These are phyloP conservation scores for Ecdyonurus torrentis DNA, from an alignment of 2,888 invertebrate genomes.

Conservation along the genomic window DNA sequence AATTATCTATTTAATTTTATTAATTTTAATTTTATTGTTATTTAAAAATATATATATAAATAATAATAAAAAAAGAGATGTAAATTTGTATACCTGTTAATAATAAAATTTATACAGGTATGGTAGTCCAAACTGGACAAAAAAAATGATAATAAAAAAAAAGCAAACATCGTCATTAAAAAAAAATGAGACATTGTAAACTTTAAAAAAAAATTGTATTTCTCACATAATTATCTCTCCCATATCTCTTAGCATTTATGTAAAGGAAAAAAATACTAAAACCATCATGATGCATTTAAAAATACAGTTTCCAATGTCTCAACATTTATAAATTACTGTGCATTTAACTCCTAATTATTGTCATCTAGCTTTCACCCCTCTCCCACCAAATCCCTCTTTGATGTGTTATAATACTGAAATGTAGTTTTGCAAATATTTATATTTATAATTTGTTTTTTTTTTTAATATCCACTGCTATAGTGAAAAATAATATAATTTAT, in stretches of 20 bases:
- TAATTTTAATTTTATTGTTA: too few species aligned
- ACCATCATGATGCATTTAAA: neutral
- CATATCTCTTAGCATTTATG: neutral
- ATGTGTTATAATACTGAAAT: neutral
- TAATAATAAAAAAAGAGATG: neutral
- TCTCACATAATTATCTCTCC: neutral
- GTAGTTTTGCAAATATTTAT: too few species aligned
- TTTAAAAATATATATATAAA: too few species aligned
- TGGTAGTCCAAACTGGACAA: constrained; percentile 3
- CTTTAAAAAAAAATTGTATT: neutral
- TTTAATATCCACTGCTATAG: too few species aligned
- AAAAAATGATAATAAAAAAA: neutral
- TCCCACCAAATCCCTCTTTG: too few species aligned
- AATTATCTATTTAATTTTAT: too few species aligned
- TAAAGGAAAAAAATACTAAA: neutral
- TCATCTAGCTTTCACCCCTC: neutral
- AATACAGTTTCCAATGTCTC: neutral
- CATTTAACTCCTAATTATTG: neutral
- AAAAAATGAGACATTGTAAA: neutral
- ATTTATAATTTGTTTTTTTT: too few species aligned
- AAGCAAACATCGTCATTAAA: neutral
- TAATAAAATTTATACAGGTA: neutral
- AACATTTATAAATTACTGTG: neutral
- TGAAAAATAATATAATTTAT: too few species aligned
- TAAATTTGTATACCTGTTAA: neutral